These are phyloP conservation scores for Halcyon smyrnensis DNA, from an alignment of 2,797 vertebrate genomes.

Conservation along the genomic window DNA sequence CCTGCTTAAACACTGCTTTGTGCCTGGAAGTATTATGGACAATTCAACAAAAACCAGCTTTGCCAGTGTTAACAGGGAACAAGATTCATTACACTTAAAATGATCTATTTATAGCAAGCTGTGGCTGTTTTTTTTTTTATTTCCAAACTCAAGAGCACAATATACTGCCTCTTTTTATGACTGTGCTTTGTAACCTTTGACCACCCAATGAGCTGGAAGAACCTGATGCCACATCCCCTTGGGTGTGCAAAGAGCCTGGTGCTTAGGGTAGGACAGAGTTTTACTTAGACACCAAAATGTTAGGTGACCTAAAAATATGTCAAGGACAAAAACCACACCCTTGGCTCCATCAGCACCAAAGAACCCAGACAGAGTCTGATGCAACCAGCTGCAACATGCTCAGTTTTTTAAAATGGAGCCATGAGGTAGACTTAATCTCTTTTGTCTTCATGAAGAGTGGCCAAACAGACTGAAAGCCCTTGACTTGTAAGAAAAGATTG, in stretches of 20 bases:
- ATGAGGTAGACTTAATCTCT: background rate
- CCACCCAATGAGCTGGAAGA: background rate
- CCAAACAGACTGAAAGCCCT: background rate
- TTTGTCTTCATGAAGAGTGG: background rate
- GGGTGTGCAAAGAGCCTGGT: background rate
- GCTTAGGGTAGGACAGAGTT: background rate
- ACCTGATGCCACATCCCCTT: background rate
- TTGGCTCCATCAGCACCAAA: background rate
- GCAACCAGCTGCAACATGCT: slow-evolving; percentile 14
- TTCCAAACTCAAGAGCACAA: background rate
- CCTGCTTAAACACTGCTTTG: background rate
- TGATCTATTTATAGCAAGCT: background rate
- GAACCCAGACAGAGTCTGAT: slow-evolving; percentile 21
- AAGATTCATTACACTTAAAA: background rate
- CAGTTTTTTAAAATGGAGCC: background rate
- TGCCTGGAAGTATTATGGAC: background rate
- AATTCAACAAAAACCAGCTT: background rate
- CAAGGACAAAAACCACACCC: background rate
- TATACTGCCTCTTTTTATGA: background rate
- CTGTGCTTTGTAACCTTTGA: accelerated
- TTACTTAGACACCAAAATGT: background rate
- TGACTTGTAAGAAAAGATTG: background rate
- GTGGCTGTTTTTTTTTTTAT: background rate
- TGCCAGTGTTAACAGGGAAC: background rate
- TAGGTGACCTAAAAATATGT: background rate